These are phyloP conservation scores for Hemicordylus capensis DNA, from an alignment of 2,113 vertebrate genomes.

Conservation along the genomic window DNA sequence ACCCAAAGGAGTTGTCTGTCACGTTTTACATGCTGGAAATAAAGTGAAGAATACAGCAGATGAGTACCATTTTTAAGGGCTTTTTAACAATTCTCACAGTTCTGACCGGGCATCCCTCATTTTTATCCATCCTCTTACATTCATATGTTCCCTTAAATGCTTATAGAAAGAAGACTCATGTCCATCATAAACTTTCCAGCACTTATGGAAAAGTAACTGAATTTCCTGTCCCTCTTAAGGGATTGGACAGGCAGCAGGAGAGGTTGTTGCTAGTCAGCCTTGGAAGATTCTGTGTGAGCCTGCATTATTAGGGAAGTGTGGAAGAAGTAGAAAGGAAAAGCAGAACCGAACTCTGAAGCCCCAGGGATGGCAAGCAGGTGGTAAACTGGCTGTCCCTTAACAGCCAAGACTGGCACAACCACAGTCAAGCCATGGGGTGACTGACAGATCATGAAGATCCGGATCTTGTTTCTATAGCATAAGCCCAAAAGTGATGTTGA, in stretches of 20 bases:
- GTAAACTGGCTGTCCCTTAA: neutral
- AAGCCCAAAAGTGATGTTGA: neutral
- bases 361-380: neutral
- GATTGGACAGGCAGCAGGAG: neutral
- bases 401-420: neutral
- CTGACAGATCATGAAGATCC: neutral
- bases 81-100: neutral
- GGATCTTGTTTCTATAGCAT: neutral
- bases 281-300: neutral
- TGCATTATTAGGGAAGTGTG: neutral
- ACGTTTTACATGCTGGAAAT: neutral
- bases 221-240: neutral
- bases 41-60: conserved; percentile 24
- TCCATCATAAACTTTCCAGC: neutral
- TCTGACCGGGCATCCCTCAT: neutral
- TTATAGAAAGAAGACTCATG: neutral
- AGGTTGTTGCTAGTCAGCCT: neutral
- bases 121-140: too few relatives aligned
- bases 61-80: conserved; percentile 11
- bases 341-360: neutral
- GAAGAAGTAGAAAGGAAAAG: neutral
- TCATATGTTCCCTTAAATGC: too few relatives aligned
- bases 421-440: neutral
- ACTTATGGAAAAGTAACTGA: neutral
- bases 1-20: conserved; percentile 37